A percentile compares a stretch with the other conserved stretches of the same genome.
These are phyloP conservation scores for Tinea semifulvella DNA, from an alignment of 2,888 invertebrate species.

Conservation along the genomic window DNA sequence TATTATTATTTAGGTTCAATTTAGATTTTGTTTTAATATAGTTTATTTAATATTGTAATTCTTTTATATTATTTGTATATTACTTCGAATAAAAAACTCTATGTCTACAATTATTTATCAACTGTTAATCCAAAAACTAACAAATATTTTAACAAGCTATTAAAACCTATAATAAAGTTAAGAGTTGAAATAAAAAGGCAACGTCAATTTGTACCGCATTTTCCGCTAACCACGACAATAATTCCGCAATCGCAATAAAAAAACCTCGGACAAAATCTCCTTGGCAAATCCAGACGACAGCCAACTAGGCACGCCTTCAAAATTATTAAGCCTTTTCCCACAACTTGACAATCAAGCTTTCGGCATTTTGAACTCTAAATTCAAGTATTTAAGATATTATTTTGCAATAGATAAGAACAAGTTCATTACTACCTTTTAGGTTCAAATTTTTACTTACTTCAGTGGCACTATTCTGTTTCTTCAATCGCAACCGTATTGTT, in stretches of 20 bases:
- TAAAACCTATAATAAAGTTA: not conserved
- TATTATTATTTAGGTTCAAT: too few species aligned
- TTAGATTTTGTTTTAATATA: too few species aligned
- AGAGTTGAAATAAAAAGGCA: not conserved
- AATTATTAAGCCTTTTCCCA: constrained; percentile 53
- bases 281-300: constrained; percentile 43
- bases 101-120: too few species aligned
- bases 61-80: too few species aligned
- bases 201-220: not conserved
- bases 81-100: too few species aligned
- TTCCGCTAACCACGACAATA: constrained; percentile 1
- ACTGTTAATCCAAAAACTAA: too few species aligned
- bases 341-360: not conserved
- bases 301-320: constrained; percentile 61
- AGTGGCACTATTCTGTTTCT: too few species aligned
- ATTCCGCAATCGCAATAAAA: constrained; percentile 44
- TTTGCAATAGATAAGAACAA: not conserved
- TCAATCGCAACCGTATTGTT: too few species aligned
- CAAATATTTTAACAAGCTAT: not conserved
- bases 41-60: too few species aligned
- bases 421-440: constrained; percentile 5
- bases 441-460: constrained; percentile 35
- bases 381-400: constrained; percentile 18
- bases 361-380: not conserved
- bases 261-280: constrained; percentile 48